A percentile compares a stretch with the other conserved stretches of the same genome.
phyloP scores from a whole-genome alignment of 2,888 invertebrate genomes.

The Baccha elongata region DNA sequence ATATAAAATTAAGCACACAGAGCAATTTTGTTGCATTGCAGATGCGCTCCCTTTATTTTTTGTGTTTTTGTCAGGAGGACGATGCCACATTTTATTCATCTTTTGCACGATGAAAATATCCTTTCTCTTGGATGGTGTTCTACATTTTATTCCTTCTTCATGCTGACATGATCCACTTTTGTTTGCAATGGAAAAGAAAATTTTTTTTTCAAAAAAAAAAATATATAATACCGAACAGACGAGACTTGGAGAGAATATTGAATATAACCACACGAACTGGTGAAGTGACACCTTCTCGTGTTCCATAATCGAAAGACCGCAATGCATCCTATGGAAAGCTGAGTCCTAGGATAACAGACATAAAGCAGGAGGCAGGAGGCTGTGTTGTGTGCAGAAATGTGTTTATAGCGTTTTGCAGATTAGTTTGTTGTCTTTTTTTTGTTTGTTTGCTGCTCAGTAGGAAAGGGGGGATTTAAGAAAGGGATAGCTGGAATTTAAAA shows the following conservation, averaged over 20 bases:
- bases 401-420: slow-evolving; percentile 57
- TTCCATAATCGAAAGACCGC: slow-evolving; percentile 62
- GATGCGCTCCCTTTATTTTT: slow-evolving; percentile 46
- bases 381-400: slow-evolving; percentile 40
- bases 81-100: slow-evolving; percentile 28
- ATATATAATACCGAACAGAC: not conserved
- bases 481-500: slow-evolving; percentile 18
- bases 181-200: slow-evolving; percentile 36
- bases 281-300: slow-evolving; percentile 54
- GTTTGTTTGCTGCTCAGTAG: slow-evolving; percentile 3
- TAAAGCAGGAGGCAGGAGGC: slow-evolving; percentile 3
- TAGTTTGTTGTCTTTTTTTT: slow-evolving; percentile 35
- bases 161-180: slow-evolving; percentile 49
- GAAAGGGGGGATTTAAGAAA: not conserved
- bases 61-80: slow-evolving; percentile 16
- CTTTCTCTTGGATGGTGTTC: slow-evolving; percentile 46
- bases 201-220: not conserved
- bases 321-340: slow-evolving; percentile 49
- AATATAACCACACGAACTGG: slow-evolving; percentile 59
- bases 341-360: slow-evolving; percentile 25
- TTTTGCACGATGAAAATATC: slow-evolving; percentile 31
- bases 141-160: slow-evolving; percentile 18
- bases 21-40: slow-evolving; percentile 66
- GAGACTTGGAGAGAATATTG: slow-evolving; percentile 46
- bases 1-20: slow-evolving; percentile 16